Percentiles rank a stretch among this genome's conserved stretches.
Evolutionary conservation across 35 echinoderm and acorn worm species (phyloP).

Genomic region (Ptychodera flava): DNA sequence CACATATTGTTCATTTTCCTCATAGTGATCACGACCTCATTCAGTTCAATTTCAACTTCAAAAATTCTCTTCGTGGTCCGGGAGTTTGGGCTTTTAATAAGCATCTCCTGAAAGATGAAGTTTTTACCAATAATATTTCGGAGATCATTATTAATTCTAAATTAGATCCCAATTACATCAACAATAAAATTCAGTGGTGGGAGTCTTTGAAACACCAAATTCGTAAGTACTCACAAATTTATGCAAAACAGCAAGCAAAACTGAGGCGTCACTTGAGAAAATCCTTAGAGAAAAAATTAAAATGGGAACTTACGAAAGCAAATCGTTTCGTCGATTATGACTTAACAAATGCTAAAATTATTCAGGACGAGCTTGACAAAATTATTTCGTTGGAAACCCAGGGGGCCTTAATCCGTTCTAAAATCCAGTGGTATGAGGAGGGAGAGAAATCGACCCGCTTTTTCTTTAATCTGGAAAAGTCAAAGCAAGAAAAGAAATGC

Average conservation of each 20-base stretch:
- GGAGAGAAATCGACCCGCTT: slow-evolving; percentile 22
- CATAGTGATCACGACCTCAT: slow-evolving; percentile 2
- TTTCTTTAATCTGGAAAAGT: slow-evolving; percentile 24
- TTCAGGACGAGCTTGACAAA: slow-evolving; percentile 3
- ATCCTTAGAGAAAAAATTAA: not conserved
- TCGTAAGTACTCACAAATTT: not conserved
- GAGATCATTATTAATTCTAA: not conserved
- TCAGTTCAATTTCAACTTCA: not conserved
- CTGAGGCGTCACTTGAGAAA: not conserved
- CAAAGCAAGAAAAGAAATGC: slow-evolving; percentile 9
- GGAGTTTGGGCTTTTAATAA: slow-evolving; percentile 19
- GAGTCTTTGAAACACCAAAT: not conserved
- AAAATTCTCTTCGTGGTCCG: not conserved
- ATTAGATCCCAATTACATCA: not conserved
- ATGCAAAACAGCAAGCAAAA: slow-evolving; percentile 7
- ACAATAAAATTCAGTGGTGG: not conserved
- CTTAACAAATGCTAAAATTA: not conserved
- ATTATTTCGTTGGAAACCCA: not conserved
- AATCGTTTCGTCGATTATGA: slow-evolving; percentile 21
- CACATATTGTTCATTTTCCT: not conserved
- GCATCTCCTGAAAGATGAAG: slow-evolving; percentile 5
- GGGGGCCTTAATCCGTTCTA: slow-evolving; percentile 31
- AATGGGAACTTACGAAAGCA: slow-evolving; percentile 15
- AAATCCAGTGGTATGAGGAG: slow-evolving; percentile 24
- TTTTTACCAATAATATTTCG: not conserved